Percentiles rank a stretch among this genome's conserved stretches.
Conservation (phyloP, 1,140 invertebrate species). For the Papilio helenus region DNA sequence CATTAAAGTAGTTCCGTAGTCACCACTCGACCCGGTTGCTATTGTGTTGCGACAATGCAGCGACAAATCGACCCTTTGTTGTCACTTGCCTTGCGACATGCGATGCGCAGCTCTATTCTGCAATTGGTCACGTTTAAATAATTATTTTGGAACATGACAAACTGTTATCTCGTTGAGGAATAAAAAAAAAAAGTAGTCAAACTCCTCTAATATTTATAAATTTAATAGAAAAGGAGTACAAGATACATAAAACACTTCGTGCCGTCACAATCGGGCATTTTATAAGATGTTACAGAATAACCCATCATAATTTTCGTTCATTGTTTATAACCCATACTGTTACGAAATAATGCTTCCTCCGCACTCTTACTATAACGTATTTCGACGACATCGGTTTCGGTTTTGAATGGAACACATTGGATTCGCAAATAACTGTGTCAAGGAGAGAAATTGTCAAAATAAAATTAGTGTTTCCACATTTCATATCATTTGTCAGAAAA, state of each 20-base stretch:
- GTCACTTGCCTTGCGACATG: conserved; percentile 59
- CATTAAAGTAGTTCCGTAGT: conserved; percentile 52
- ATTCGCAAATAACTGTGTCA: conserved; percentile 29
- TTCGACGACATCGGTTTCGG: conserved; percentile 42
- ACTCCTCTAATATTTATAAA: too few species aligned
- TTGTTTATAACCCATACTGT: conserved; percentile 54
- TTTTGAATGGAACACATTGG: conserved; percentile 6
- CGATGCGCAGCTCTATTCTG: conserved; percentile 48
- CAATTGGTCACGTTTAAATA: conserved; percentile 33
- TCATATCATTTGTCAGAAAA: not conserved
- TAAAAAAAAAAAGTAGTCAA: not conserved
- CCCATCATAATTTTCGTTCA: conserved; percentile 45
- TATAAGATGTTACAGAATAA: conserved; percentile 44
- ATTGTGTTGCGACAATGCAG: conserved; percentile 65
- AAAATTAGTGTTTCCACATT: not conserved
- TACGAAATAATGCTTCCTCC: conserved; percentile 57
- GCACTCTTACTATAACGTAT: conserved; percentile 43
- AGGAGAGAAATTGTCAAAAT: conserved; percentile 11
- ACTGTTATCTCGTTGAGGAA: not conserved
- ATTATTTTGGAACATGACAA: not conserved
- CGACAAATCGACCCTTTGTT: conserved; percentile 73
- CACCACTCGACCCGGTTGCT: conserved; percentile 56
- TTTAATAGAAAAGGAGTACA: too few species aligned
- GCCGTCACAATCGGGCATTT: too few species aligned
- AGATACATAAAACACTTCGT: too few species aligned